A percentile compares a stretch with the other conserved stretches of the same genome.
Conservation (phyloP, 1,140 invertebrate genomes). For the Tenebrio molitor region DNA sequence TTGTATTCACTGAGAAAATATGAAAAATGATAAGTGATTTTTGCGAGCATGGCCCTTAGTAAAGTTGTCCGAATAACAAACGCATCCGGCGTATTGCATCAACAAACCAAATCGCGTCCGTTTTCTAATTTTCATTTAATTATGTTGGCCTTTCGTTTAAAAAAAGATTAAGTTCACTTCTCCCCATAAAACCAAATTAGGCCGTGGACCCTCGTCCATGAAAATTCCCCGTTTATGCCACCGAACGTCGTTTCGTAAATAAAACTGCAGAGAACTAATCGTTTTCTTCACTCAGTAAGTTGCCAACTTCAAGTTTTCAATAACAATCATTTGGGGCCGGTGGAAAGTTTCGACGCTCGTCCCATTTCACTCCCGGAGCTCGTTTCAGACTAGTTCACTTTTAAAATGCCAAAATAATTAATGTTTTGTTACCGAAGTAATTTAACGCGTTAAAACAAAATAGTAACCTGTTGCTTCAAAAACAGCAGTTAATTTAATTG, state of each 20-base stretch:
- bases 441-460: conserved; percentile 34
- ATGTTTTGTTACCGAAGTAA: conserved; percentile 34
- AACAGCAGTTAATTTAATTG: conserved; percentile 36
- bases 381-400: conserved; percentile 3
- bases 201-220: neutral
- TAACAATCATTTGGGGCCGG: conserved; percentile 8
- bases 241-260: neutral
- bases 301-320: conserved; percentile 13
- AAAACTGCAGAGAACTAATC: conserved; percentile 12
- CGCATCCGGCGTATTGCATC: no score
- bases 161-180: neutral
- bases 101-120: no score
- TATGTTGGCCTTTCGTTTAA: no score
- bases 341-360: conserved; percentile 7
- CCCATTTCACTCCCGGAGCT: neutral
- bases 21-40: no score
- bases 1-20: no score
- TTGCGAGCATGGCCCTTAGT: no score
- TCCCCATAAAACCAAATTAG: neutral
- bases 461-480: conserved; percentile 37
- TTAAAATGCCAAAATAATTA: conserved; percentile 35
- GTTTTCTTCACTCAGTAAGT: neutral
- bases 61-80: no score
- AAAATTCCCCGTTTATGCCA: neutral
- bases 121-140: no score